phyloP scores from a whole-genome alignment of 2,113 vertebrate species.

The Rhagologus leucostigma region DNA sequence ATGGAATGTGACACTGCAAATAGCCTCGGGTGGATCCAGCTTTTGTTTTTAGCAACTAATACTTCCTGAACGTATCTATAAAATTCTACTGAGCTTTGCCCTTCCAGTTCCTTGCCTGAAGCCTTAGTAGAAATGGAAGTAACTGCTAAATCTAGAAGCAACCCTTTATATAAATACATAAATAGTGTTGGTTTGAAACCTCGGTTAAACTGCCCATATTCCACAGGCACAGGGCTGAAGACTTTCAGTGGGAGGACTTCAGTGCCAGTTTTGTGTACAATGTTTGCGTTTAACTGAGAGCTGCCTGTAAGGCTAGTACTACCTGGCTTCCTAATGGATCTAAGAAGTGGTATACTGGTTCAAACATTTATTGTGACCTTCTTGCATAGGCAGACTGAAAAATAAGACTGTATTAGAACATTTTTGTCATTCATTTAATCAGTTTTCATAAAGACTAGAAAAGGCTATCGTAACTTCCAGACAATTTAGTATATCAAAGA shows the following conservation, averaged over 20 bases:
- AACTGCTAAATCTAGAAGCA: background rate
- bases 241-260: background rate
- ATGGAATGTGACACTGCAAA: conserved; percentile 44
- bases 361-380: background rate
- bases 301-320: background rate
- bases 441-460: background rate
- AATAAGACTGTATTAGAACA: background rate
- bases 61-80: conserved; percentile 8
- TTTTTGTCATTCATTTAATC: background rate
- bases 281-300: background rate
- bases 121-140: background rate
- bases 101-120: background rate
- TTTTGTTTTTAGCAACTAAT: conserved; percentile 44
- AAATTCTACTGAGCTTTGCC: conserved; percentile 28
- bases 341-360: background rate
- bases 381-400: background rate
- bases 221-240: background rate
- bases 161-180: background rate
- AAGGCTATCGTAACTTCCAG: background rate
- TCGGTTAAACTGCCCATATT: background rate
- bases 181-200: background rate
- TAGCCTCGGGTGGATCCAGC: conserved; percentile 32
- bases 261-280: background rate
- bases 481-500: background rate
- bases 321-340: background rate